Evolutionary conservation across 2,888 invertebrate species (phyloP).

Genomic region (Melolontha melolontha): DNA sequence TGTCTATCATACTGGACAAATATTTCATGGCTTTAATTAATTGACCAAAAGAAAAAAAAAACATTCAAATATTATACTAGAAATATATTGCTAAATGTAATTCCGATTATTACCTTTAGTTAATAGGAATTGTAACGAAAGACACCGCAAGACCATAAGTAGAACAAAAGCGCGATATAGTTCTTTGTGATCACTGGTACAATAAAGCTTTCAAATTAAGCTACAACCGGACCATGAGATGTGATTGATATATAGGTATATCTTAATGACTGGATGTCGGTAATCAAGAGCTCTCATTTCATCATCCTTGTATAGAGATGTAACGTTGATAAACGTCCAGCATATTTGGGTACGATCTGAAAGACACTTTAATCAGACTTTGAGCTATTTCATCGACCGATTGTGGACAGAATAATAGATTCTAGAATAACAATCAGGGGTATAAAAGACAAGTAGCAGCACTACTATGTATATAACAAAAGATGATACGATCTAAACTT

Average conservation of each 20-base stretch:
- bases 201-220: constrained; percentile 41
- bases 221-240: constrained; percentile 9
- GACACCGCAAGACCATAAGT: constrained; percentile 9
- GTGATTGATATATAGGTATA: constrained; percentile 34
- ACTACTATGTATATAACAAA: constrained; percentile 21
- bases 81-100: too few species aligned
- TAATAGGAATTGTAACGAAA: too few species aligned
- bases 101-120: too few species aligned
- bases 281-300: constrained; percentile 35
- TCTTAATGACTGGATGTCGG: constrained; percentile 33
- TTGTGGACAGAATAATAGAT: constrained; percentile 42
- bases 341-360: constrained; percentile 27
- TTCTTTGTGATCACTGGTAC: constrained; percentile 13
- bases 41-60: too few species aligned
- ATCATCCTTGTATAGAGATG: constrained; percentile 42
- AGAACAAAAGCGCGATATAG: constrained; percentile 30
- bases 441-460: constrained; percentile 35
- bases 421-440: constrained; percentile 24
- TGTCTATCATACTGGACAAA: too few species aligned
- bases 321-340: constrained; percentile 37
- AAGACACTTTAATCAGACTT: constrained; percentile 41
- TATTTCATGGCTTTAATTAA: too few species aligned
- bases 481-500: constrained; percentile 25
- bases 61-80: too few species aligned
- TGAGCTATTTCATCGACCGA: constrained; percentile 38